phyloP scores from a whole-genome alignment of 2,113 vertebrate genomes.

The Clupea harengus region DNA sequence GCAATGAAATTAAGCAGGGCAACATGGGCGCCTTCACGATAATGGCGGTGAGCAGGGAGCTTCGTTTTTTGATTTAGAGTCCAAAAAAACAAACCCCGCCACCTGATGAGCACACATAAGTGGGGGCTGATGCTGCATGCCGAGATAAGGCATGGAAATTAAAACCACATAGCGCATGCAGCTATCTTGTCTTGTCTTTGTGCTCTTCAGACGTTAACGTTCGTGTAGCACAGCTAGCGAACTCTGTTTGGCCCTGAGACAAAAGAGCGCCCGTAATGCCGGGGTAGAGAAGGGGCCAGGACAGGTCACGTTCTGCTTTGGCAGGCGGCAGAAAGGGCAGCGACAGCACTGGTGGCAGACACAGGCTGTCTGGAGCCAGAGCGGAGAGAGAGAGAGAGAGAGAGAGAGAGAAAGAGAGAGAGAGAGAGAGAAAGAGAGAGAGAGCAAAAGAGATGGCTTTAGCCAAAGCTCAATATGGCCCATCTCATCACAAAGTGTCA shows the following conservation, averaged over 20 bases:
- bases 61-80: not conserved
- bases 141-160: not conserved
- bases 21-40: not conserved
- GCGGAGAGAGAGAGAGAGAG: slow-evolving; percentile 11
- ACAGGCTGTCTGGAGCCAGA: slow-evolving; percentile 35
- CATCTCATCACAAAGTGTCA: slow-evolving; percentile 51
- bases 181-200: not conserved
- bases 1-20: slow-evolving; percentile 14
- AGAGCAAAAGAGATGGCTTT: slow-evolving; percentile 16
- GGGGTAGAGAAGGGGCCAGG: not conserved
- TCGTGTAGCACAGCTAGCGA: not conserved
- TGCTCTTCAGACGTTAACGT: not conserved
- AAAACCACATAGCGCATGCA: not conserved
- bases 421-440: slow-evolving; percentile 16
- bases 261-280: not conserved
- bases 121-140: not conserved
- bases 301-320: slow-evolving; percentile 14
- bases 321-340: slow-evolving; percentile 23
- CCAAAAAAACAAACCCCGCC: not conserved
- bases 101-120: not conserved
- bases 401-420: not conserved
- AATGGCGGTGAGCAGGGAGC: not conserved
- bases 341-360: slow-evolving; percentile 29
- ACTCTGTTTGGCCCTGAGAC: slow-evolving; percentile 4
- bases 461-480: slow-evolving; percentile 65